Evolutionary conservation across 2,888 invertebrate genomes (phyloP), one percentile per base, ranked within the genome.

Genomic region (Odontothrips loti): DNA sequence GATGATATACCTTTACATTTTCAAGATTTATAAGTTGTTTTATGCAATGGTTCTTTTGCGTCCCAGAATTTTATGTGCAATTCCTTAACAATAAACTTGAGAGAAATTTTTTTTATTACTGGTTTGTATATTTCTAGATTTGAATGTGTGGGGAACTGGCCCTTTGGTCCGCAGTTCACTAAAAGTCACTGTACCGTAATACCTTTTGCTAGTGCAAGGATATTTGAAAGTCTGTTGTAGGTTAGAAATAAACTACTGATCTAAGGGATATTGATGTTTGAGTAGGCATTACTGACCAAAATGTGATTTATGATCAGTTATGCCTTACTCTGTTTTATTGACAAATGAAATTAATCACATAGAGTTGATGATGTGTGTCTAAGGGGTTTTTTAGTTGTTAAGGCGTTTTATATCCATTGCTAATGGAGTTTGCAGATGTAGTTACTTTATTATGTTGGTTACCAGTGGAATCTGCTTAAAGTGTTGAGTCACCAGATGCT

Each of bases 201-300:
- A 75, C 68, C 68, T 75, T 75, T 75, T 75, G 68, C 27, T 75
- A 75, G 68, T 75, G 68, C 68, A 75, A 75, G 68, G 68, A 75
- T 75, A 75, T 75, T 75, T 75, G 68, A 75, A 75, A 75, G 68
- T 75, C 68, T 75, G 68, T 75, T 23, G 23, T 27, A 27, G 68
- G 23, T 75, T 27, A 11, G 68, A 27, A 27, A 75, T 75, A 27
- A 75, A 75, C 27, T 75, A 27, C 68, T 75, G 68, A 75, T 75
- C 23, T 75, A 75, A 27, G 23, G 68, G 27, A 75, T 75, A 75
- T 75, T 75, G 68, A n/a, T 75, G 68, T 27, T 27, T 75, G 68
- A 75, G 68, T 75, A 23, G 27, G 68, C 68, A 75, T 75, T 75
- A 75, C 27, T 75, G 68, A 75, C 68, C 68, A 75, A 27, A 12